Evolutionary conservation across 35 echinoderm and acorn worm genomes (phyloP), one percentile per base, ranked within the genome.

Genomic region (Chiridota heheva): DNA sequence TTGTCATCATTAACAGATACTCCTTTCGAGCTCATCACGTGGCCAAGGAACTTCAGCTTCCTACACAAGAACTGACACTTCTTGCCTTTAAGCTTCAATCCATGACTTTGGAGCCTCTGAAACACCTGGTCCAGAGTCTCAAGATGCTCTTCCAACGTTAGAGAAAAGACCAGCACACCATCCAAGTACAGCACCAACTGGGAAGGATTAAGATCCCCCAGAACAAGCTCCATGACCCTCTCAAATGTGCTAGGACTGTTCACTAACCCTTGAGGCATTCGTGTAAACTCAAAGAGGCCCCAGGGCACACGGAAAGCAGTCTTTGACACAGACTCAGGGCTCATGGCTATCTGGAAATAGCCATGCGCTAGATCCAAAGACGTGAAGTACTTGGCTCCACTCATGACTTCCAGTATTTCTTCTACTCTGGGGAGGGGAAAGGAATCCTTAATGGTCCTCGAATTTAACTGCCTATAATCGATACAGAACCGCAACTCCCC

Each of bases 301-400:
- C 81, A 60, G 58, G 89, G 90, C 55, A 76, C 67, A 72, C 84
- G 79, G 59, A 90, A 90, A 5, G 87, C 87, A 35, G 90, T 86
- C 56, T 92, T 82, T 3, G 31, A 18, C 31, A 86, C 87, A 69
- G 86, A 76, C 20, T 75, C 83, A 36, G 86, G 76, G n/a, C 42
- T 67, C 45, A 93, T 62, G 45, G 87, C 90, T 13, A 93, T 78
- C 71, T 93, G 78, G 49, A 83, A 93, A 28, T 93, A 93, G 5
- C 90, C 90, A n/a, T 84, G 88, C 53, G 87, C 88, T 0, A 93
- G 62, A 41, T 93, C 84, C 27, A 93, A 63, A 41, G 69, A 80
- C 4, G 83, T 66, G 26, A 92, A 92, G 73, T 64, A 86, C 3
- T 40, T 40, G 1, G 89, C 82, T 8, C 89, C 82, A 57, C 63